Percentiles rank a stretch among this genome's conserved stretches.
These are phyloP conservation scores for Argentina silus DNA, from an alignment of 2,797 vertebrate genomes.

Conservation along the genomic window DNA sequence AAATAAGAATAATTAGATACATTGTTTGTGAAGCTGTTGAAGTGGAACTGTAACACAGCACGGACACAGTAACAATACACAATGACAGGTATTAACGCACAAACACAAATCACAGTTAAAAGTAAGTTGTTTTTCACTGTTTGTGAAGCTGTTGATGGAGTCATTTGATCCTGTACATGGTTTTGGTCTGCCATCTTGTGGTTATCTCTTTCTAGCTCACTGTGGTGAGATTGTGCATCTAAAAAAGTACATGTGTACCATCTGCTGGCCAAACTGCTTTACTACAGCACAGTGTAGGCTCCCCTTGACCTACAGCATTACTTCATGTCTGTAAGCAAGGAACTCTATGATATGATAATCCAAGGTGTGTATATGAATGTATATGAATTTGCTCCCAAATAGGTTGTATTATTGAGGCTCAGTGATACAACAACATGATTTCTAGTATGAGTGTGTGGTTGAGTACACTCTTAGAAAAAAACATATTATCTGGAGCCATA, in stretches of 20 bases:
- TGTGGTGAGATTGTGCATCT: not conserved
- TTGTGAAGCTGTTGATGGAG: not conserved
- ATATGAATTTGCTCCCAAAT: no score
- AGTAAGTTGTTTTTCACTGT: not conserved
- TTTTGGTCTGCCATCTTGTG: conserved; percentile 13
- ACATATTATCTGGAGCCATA: no score
- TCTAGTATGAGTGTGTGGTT: no score
- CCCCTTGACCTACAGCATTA: not conserved
- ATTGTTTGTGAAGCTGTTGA: no score
- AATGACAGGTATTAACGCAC: conserved; percentile 3
- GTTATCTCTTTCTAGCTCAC: not conserved
- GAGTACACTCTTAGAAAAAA: no score
- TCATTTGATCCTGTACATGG: not conserved
- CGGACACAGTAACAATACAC: conserved; percentile 6
- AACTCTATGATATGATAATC: no score
- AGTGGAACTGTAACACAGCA: conserved; percentile 8
- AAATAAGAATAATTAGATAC: no score
- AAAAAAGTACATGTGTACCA: not conserved
- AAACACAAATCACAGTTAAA: not conserved
- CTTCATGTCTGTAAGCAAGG: not conserved
- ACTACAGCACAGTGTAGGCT: conserved; percentile 7
- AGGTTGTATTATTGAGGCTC: no score
- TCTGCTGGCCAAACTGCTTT: conserved; percentile 1
- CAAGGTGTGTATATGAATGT: no score
- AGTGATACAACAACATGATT: no score